Base-by-base conservation (phyloP, 2,113 vertebrate species). In the Lepisosteus osseus region DNA sequence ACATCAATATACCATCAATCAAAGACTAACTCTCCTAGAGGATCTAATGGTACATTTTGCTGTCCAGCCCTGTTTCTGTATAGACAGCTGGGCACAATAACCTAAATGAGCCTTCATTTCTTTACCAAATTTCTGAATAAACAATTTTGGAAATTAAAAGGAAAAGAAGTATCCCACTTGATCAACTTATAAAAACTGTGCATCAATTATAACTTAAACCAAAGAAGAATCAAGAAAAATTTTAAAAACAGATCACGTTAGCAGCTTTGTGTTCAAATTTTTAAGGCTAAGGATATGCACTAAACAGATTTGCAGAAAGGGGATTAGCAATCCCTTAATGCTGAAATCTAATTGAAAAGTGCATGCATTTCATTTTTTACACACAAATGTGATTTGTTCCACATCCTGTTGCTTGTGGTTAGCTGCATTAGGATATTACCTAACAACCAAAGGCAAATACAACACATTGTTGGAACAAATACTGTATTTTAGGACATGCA, bases 1-100 rank as follows among this genome's bases (percentile, higher is more conserved):
- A 79, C 80, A 87, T 92, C 90, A 93, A 94, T 76, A 83, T 9
- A 69, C 74, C 90, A 94, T 95, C 92, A 87, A 93, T 95, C 94
- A 94, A 80, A 81, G 82, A 79, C 82, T 89, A 92, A 95, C 87
- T 85, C 84, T 75, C 87, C 76, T 83, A 73, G 75, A 69, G 79
- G 77, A 74, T 73, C 80, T 86, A 91, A 92, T 86, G 83, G 88
- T 89, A 89, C 87, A 78, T 86, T 81, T 87, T 83, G 85, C 77
- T 83, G 79, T 81, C 79, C 80, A 85, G 72, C 68, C 55, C 76
- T 74, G 4, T 75, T 81, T 82, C 77, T 85, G 78, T 68, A 82
- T 65, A 86, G 86, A 84, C 85, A 88, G 83, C 86, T 88, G 77
- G 72, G 61, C 61, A 83, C 79, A 85, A 79, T 84, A 76, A 74